Percentiles rank a stretch among this genome's conserved stretches.
Conservation (phyloP, 2,797 vertebrate species). For the Cottoperca gobio region DNA sequence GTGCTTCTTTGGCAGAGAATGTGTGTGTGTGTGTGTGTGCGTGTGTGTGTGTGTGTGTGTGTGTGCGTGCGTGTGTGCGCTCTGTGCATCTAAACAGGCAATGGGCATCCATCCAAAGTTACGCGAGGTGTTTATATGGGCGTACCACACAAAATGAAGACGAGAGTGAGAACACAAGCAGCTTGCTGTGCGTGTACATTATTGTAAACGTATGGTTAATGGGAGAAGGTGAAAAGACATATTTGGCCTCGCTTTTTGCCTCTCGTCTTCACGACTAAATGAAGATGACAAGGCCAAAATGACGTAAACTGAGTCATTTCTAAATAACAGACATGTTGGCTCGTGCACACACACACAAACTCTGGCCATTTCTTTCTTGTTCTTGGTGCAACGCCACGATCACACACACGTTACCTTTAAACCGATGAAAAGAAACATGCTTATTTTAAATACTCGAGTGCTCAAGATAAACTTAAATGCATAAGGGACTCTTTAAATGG, state of each 20-base stretch:
- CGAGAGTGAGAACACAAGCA: neutral
- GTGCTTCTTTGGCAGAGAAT: conserved; percentile 23
- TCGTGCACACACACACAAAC: neutral
- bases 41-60: conserved; percentile 1
- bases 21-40: conserved; percentile 11
- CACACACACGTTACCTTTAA: neutral
- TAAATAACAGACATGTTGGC: neutral
- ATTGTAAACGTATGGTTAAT: neutral
- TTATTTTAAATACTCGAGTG: too few relatives aligned
- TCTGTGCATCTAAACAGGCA: conserved; percentile 23
- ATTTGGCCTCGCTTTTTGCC: neutral
- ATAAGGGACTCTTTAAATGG: too few relatives aligned
- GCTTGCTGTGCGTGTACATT: neutral
- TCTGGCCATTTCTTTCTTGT: neutral
- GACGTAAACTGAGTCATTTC: neutral
- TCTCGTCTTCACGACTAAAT: neutral
- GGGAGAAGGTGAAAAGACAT: neutral
- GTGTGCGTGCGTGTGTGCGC: neutral
- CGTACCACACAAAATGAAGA: neutral
- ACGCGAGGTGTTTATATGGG: conserved; percentile 3
- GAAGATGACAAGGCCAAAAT: conserved; percentile 12
- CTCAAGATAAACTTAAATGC: too few relatives aligned
- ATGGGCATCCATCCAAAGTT: conserved; percentile 3
- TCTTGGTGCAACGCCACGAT: neutral
- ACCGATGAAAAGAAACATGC: neutral